phyloP scores from a whole-genome alignment of 2,797 vertebrate species.

The Mus caroli region DNA sequence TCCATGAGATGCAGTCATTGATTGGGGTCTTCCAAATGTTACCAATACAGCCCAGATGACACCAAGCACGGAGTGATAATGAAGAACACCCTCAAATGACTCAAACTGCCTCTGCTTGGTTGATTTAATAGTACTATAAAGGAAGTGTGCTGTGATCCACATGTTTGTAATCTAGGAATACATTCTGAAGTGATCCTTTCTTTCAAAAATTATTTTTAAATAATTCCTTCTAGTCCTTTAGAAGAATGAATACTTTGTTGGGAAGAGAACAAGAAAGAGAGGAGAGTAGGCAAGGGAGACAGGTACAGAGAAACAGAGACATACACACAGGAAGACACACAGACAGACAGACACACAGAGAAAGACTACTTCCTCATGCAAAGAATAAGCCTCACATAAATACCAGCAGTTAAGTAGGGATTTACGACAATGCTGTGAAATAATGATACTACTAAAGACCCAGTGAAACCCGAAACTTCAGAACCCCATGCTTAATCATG shows the following conservation, averaged over 20 bases:
- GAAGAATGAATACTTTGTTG: neutral
- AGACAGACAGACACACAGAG: neutral
- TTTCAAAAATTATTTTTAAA: neutral
- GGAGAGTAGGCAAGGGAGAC: neutral
- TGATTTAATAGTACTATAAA: neutral
- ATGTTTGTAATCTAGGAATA: neutral
- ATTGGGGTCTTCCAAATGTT: neutral
- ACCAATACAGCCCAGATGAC: slow-evolving; percentile 58
- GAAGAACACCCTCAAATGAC: neutral
- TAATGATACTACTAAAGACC: neutral
- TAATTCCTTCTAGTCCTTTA: neutral
- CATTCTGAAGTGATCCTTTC: neutral
- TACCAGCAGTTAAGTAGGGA: fast-evolving
- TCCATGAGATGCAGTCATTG: slow-evolving; percentile 1
- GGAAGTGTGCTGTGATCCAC: neutral
- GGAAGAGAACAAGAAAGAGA: neutral
- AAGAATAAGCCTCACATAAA: neutral
- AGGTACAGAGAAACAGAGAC: neutral
- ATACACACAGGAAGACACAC: neutral
- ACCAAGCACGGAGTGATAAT: neutral
- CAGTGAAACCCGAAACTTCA: too few species aligned
- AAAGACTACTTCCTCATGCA: neutral
- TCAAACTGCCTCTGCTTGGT: neutral
- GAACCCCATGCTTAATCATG: fast-evolving
- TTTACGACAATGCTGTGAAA: too few species aligned